Percentiles rank a stretch among this genome's conserved stretches.
Evolutionary conservation across 2,888 invertebrate species (phyloP).

Genomic region (Uropetala carovei): DNA sequence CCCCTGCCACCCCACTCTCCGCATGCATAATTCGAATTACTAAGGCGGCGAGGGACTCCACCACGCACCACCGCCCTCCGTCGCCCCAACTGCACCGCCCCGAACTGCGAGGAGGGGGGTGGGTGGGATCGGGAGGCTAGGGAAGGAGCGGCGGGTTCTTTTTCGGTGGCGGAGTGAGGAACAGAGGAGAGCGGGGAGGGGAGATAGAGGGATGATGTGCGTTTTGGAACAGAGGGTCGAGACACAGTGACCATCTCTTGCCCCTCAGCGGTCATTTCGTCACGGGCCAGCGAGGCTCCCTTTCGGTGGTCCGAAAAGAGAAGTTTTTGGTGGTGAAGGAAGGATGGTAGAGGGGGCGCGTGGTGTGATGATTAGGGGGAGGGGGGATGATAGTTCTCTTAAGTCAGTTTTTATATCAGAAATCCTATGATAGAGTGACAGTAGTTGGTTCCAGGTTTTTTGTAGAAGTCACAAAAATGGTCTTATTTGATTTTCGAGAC

Average conservation of each 20-base stretch:
- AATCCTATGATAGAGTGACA: not conserved
- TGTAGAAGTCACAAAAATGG: not conserved
- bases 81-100: too few relatives aligned
- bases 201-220: not conserved
- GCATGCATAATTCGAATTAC: conserved; percentile 25
- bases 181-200: not conserved
- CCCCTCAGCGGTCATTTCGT: not conserved
- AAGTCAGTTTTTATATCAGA: conserved; percentile 20
- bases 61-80: not conserved
- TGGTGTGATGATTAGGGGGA: too few relatives aligned
- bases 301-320: not conserved
- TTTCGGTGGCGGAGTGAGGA: not conserved
- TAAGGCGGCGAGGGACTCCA: not conserved
- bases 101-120: not conserved
- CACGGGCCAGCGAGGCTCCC: not conserved
- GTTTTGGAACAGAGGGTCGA: conserved; percentile 22
- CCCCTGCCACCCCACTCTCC: not conserved
- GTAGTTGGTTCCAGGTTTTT: not conserved
- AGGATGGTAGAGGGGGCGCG: too few relatives aligned
- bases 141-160: not conserved
- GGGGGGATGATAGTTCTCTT: too few relatives aligned
- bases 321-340: not conserved
- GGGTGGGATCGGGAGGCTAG: not conserved
- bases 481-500: not conserved
- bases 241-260: not conserved